These are phyloP conservation scores for Miichthys miiuy DNA, from an alignment of 2,797 vertebrate species.

Conservation along the genomic window DNA sequence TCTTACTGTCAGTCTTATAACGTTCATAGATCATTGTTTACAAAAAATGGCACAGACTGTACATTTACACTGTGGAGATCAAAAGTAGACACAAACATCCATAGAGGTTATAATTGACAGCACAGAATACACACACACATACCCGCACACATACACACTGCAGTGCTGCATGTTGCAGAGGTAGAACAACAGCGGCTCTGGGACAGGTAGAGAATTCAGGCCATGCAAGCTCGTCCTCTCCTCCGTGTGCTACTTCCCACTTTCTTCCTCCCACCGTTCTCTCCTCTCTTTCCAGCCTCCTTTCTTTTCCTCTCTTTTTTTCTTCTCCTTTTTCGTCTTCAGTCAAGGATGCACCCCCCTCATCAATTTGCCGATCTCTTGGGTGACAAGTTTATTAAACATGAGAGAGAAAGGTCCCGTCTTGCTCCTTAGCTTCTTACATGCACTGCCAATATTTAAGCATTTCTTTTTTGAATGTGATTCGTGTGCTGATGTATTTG, in stretches of 20 bases:
- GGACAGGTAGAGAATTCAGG: slow-evolving; percentile 73
- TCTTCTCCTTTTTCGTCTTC: not conserved
- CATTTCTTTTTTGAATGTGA: slow-evolving; percentile 40
- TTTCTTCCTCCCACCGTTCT: slow-evolving; percentile 39
- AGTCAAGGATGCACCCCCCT: slow-evolving; percentile 76
- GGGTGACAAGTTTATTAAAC: slow-evolving; percentile 91
- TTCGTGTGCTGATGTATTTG: slow-evolving; percentile 58
- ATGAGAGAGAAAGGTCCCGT: slow-evolving; percentile 34
- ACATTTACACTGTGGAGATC: slow-evolving; percentile 6
- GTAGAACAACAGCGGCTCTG: slow-evolving; percentile 58
- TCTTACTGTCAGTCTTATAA: not conserved
- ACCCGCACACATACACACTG: slow-evolving; percentile 48
- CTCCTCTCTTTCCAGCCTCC: slow-evolving; percentile 18
- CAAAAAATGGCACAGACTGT: not conserved
- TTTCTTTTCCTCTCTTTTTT: slow-evolving; percentile 12
- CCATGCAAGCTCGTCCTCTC: slow-evolving; percentile 51
- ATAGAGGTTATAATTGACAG: slow-evolving; percentile 21
- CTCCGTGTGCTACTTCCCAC: slow-evolving; percentile 49
- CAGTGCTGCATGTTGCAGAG: slow-evolving; percentile 78
- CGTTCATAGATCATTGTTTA: slow-evolving; percentile 36
- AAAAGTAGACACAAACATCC: slow-evolving; percentile 23
- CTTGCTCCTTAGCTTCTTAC: slow-evolving; percentile 16
- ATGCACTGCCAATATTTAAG: slow-evolving; percentile 36
- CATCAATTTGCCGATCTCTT: slow-evolving; percentile 84
- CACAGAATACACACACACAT: not conserved